Evolutionary conservation across 30 jellyfish, hydroid and myxozoan species (phyloP).

Genomic region (Chironex yamaguchii): DNA sequence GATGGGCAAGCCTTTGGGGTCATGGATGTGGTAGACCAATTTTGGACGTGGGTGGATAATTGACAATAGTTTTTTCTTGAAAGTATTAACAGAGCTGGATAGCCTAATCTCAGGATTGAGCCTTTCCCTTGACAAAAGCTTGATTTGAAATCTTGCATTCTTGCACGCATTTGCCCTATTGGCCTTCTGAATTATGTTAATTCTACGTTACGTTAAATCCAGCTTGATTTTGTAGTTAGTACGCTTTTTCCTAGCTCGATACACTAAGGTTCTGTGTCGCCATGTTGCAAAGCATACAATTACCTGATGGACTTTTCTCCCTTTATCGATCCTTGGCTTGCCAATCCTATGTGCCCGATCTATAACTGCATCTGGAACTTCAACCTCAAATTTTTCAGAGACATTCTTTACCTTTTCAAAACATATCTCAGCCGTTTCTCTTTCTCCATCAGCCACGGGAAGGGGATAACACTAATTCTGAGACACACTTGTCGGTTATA

Average conservation of each 20-base stretch:
- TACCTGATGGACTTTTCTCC: conserved; percentile 25
- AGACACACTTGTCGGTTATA: conserved; percentile 45
- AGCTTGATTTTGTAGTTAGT: conserved; percentile 10
- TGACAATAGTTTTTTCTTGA: conserved; percentile 35
- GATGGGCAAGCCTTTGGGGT: conserved; percentile 20
- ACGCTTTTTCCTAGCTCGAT: conserved; percentile 38
- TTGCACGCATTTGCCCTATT: too few relatives aligned
- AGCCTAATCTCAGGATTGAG: conserved; percentile 34
- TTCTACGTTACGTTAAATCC: conserved; percentile 4
- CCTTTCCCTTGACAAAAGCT: conserved; percentile 53
- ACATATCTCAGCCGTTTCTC: conserved; percentile 28
- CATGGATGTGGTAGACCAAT: conserved; percentile 33
- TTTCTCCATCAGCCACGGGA: conserved; percentile 12
- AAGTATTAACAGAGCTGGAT: conserved; percentile 45
- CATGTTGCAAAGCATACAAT: conserved; percentile 1
- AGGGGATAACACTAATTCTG: conserved; percentile 25
- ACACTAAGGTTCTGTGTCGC: conserved; percentile 43
- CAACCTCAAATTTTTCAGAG: background rate
- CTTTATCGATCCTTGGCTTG: background rate
- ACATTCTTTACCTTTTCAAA: conserved; percentile 35
- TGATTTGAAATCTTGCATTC: conserved; percentile 30
- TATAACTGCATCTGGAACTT: conserved; percentile 20
- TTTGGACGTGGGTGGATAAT: conserved; percentile 38
- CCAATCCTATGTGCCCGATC: conserved; percentile 46
- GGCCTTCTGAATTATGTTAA: conserved; percentile 10